Evolutionary conservation across 2,797 vertebrate genomes (phyloP), one percentile per base, ranked within the genome.

Genomic region (Tenualosa thibaudeaui): DNA sequence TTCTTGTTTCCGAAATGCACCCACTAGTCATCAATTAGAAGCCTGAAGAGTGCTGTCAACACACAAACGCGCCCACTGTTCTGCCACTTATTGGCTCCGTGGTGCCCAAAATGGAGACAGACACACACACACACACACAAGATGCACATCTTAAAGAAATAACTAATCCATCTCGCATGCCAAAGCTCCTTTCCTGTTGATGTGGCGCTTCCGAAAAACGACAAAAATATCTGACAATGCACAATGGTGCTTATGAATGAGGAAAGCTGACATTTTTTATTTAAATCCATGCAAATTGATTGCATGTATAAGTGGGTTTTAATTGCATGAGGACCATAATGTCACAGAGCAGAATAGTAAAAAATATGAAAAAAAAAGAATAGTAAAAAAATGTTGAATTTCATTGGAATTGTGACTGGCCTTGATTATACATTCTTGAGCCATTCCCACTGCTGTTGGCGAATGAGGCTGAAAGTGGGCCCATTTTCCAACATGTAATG

Each of bases 1-100:
- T 93, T 92, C 91, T 89, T 86, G 89, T 91, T 94, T 94, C 93
- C 89, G 89, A 88, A 90, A 92, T 90, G 89, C 89, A 90, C 91
- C 92, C 93, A 93, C 91, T 93, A 91, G 93, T 94, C 91, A 92
- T 93, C 93, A 94, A 94, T 94, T 94, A 94, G 91, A 93, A 88
- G 89, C 88, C 89, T 90, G 92, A 94, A 91, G 91, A 93, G 91
- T 90, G 90, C 91, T 92, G 88, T 93, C 91, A 86, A 84, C 88
- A 90, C 88, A 92, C 89, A 88, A 91, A 85, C 87, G 86, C 68
- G 86, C 84, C 83, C 85, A 89, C 85, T 89, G 87, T 92, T 89
- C 88, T 84, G 85, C 85, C 84, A 53, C 89, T 82, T 86, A 86
- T 82, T 40, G 22, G 78, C 37, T 78, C 17, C 71, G 2, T 19